phyloP scores from a whole-genome alignment of 2,888 invertebrate species.

The Scaptomyza caliginosa region DNA sequence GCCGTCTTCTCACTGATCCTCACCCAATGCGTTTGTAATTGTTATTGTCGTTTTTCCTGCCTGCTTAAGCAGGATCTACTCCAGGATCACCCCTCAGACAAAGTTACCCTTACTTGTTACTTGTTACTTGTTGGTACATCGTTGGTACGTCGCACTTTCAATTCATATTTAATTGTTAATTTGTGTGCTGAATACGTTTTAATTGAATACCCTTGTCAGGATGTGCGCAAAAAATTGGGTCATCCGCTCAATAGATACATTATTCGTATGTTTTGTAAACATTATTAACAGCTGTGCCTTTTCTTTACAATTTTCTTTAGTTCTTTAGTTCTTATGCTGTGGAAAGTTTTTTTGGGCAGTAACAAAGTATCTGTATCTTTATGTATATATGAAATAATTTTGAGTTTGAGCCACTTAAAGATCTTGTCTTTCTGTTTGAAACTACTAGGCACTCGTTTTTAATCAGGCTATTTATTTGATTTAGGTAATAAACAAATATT shows the following conservation, averaged over 20 bases:
- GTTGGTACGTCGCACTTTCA: slow-evolving; percentile 35
- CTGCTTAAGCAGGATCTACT: not conserved
- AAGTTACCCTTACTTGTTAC: slow-evolving; percentile 11
- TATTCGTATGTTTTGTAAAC: not conserved
- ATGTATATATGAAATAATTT: not conserved
- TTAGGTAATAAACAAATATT: slow-evolving; percentile 11
- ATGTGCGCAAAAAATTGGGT: slow-evolving; percentile 4
- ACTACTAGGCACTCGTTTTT: not conserved
- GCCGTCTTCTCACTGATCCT: slow-evolving; percentile 23
- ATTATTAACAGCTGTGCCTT: too few relatives aligned
- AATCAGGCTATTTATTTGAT: not conserved
- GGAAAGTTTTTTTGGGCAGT: too few relatives aligned
- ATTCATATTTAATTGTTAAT: slow-evolving; percentile 62
- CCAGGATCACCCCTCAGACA: too few relatives aligned
- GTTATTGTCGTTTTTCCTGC: slow-evolving; percentile 12
- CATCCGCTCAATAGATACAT: not conserved
- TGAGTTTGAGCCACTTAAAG: not conserved
- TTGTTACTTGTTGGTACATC: slow-evolving; percentile 2
- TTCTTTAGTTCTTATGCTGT: too few relatives aligned
- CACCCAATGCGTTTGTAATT: slow-evolving; percentile 30
- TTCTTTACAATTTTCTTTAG: too few relatives aligned
- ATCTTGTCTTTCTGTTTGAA: not conserved
- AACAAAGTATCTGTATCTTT: not conserved
- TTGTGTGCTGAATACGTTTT: slow-evolving; percentile 75
- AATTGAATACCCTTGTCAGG: slow-evolving; percentile 75